Conservation (phyloP, 1,140 invertebrate species). For the Tetramorium simillimum region DNA sequence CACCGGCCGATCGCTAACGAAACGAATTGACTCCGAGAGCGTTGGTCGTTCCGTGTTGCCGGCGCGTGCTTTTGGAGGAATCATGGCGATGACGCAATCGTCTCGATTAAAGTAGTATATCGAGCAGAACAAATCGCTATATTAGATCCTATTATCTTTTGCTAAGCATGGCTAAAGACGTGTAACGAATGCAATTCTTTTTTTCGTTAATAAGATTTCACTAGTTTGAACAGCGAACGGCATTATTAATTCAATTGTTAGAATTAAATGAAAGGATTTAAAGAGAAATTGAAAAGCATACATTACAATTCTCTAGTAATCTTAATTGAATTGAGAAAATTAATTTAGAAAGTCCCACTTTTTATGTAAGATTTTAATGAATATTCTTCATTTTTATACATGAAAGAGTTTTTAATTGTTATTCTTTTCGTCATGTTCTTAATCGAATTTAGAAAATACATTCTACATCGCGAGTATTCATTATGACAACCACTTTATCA, state of each 20-base stretch:
- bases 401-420: background rate
- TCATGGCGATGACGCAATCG: conserved; percentile 60
- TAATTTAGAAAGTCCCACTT: background rate
- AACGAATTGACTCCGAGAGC: conserved; percentile 66
- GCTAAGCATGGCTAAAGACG: background rate
- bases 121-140: conserved; percentile 34
- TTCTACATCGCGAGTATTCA: background rate
- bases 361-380: background rate
- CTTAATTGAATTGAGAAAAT: background rate
- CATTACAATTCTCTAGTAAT: background rate
- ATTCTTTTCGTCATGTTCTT: background rate
- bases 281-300: background rate
- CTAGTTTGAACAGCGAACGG: background rate
- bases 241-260: background rate
- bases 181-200: background rate
- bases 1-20: conserved; percentile 68
- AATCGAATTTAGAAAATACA: background rate
- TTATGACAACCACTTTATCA: background rate
- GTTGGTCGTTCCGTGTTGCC: conserved; percentile 44
- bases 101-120: conserved; percentile 53
- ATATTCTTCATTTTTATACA: background rate
- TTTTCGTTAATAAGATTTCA: background rate
- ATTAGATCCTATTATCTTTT: background rate
- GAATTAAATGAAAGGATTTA: background rate
- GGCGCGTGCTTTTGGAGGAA: conserved; percentile 39